Conservation (phyloP, 2,888 invertebrate genomes). For the Tenthredo scrophulariae region DNA sequence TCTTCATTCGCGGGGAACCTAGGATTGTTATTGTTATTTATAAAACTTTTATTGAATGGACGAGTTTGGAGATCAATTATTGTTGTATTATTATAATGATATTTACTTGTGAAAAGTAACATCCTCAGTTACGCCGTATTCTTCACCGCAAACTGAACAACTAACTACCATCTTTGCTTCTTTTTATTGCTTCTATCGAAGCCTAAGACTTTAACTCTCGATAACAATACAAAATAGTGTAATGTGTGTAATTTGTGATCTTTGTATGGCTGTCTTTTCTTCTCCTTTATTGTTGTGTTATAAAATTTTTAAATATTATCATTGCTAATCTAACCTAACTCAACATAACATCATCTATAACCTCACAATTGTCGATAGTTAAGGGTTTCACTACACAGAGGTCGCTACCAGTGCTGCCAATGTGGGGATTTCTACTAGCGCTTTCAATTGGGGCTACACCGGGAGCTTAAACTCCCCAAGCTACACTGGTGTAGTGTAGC, state of each 20-base stretch:
- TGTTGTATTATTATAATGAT: not conserved
- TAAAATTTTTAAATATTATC: not conserved
- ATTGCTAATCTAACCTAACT: not conserved
- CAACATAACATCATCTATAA: not conserved
- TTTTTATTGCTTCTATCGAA: not conserved
- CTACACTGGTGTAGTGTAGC: too few species aligned
- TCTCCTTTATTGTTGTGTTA: not conserved
- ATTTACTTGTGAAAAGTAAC: slow-evolving; percentile 40
- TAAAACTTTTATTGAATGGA: not conserved
- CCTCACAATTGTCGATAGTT: not conserved
- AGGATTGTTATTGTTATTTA: not conserved
- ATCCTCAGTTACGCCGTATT: slow-evolving; percentile 25
- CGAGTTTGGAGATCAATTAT: not conserved
- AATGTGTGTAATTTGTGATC: not conserved
- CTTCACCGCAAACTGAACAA: slow-evolving; percentile 30
- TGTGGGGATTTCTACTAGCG: too few species aligned
- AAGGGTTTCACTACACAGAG: not conserved
- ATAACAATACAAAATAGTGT: not conserved
- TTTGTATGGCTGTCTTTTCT: not conserved
- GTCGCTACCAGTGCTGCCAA: not conserved
- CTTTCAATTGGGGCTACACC: too few species aligned
- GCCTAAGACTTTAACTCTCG: not conserved
- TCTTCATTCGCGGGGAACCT: slow-evolving; percentile 37
- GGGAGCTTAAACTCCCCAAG: too few species aligned
- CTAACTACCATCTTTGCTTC: slow-evolving; percentile 13